Conservation (phyloP, 2,888 invertebrate species). For the Nasonovia ribisnigri region DNA sequence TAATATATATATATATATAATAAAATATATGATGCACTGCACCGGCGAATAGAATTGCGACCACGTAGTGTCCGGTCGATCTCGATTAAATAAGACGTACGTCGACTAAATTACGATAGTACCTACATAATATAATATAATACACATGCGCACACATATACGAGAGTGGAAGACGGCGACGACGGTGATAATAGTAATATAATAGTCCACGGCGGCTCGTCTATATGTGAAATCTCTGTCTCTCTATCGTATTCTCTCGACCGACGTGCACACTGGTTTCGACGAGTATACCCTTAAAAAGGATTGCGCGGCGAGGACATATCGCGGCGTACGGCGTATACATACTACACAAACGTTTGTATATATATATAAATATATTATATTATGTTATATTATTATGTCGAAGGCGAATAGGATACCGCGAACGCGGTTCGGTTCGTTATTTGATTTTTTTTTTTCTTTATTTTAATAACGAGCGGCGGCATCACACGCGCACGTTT, state of each 20-base stretch:
- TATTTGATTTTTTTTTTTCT: background rate
- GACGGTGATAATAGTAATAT: conserved; percentile 22
- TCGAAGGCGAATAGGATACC: background rate
- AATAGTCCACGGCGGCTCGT: conserved; percentile 42
- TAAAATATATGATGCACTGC: background rate
- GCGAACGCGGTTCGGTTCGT: background rate
- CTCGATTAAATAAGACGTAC: conserved; percentile 65
- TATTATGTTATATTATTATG: conserved; percentile 9
- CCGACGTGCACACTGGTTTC: conserved; percentile 16
- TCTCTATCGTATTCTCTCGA: background rate
- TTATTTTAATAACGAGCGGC: background rate
- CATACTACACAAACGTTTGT: background rate
- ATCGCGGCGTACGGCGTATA: background rate
- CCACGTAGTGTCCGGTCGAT: conserved; percentile 60
- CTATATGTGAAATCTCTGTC: conserved; percentile 38
- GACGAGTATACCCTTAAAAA: conserved; percentile 50
- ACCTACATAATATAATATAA: conserved; percentile 1
- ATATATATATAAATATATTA: background rate
- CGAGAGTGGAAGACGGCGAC: background rate
- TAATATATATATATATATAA: background rate
- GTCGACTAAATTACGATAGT: conserved; percentile 50
- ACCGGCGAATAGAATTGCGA: conserved; percentile 48
- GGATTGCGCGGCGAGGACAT: conserved; percentile 16
- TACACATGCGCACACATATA: background rate
- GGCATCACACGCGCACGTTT: background rate